Evolutionary conservation across 2,113 vertebrate genomes (phyloP).

Genomic region (Sylvilagus bachmani): DNA sequence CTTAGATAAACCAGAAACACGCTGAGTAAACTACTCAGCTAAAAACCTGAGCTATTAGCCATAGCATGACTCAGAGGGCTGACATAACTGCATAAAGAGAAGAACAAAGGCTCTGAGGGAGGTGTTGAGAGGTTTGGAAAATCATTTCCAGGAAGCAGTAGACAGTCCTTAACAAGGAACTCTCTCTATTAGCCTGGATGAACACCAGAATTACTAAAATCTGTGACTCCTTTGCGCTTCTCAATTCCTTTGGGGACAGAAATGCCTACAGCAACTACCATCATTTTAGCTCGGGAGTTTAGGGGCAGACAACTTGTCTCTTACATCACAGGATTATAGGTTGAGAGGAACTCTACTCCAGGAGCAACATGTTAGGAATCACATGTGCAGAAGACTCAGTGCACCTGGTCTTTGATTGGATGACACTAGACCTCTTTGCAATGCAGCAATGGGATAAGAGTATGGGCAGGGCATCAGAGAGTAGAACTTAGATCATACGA

Average conservation of each 20-base stretch:
- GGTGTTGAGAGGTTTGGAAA: neutral
- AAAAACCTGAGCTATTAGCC: neutral
- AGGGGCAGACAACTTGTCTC: neutral
- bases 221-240: neutral
- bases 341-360: neutral
- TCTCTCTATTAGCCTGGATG: neutral
- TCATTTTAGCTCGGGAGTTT: neutral
- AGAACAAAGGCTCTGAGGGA: neutral
- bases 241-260: neutral
- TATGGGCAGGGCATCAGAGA: rapidly evolving
- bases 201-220: neutral
- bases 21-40: neutral
- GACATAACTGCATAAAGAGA: neutral
- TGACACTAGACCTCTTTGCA: neutral
- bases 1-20: neutral
- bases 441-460: neutral
- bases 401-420: neutral
- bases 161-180: neutral
- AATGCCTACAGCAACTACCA: neutral
- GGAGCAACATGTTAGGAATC: neutral
- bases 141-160: neutral
- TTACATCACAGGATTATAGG: neutral
- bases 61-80: neutral
- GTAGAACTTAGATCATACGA: neutral
- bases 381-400: neutral